These are phyloP conservation scores for Subanguina moxae DNA, from an alignment of 1,140 invertebrate genomes.

Conservation along the genomic window DNA sequence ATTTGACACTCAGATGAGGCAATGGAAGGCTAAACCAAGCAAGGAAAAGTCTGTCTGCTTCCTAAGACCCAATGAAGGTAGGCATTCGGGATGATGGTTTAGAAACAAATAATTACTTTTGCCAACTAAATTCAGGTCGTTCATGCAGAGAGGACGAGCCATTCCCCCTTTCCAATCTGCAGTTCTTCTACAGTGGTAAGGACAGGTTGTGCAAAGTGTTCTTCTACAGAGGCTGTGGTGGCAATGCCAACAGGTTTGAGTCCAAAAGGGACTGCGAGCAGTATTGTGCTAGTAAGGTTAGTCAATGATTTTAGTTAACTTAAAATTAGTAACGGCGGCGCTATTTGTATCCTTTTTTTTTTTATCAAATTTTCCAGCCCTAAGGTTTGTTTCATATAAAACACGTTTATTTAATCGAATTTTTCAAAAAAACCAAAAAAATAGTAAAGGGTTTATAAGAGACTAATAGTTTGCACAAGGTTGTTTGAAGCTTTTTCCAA, in stretches of 20 bases:
- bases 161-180: slow-evolving; percentile 17
- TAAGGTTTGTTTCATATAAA: too few species aligned
- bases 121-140: slow-evolving; percentile 1
- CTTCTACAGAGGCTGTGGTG: slow-evolving; percentile 27
- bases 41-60: slow-evolving; percentile 1
- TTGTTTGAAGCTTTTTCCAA: too few species aligned
- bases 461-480: too few species aligned
- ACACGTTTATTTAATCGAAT: too few species aligned
- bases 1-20: not conserved
- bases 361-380: too few species aligned
- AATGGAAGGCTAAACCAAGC: not conserved
- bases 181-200: slow-evolving; percentile 26
- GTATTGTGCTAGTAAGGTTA: not conserved
- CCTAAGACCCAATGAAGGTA: not conserved
- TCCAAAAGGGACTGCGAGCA: slow-evolving; percentile 2
- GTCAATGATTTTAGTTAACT: not conserved
- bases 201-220: slow-evolving; percentile 25
- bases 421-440: too few species aligned
- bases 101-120: too few species aligned
- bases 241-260: slow-evolving; percentile 21
- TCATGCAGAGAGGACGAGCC: slow-evolving; percentile 17
- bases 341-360: too few species aligned
- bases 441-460: too few species aligned
- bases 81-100: too few species aligned
- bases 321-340: too few species aligned